Percentiles rank a stretch among this genome's conserved stretches.
phyloP scores from a whole-genome alignment of 2,888 invertebrate genomes.

The Nomada fucata region DNA sequence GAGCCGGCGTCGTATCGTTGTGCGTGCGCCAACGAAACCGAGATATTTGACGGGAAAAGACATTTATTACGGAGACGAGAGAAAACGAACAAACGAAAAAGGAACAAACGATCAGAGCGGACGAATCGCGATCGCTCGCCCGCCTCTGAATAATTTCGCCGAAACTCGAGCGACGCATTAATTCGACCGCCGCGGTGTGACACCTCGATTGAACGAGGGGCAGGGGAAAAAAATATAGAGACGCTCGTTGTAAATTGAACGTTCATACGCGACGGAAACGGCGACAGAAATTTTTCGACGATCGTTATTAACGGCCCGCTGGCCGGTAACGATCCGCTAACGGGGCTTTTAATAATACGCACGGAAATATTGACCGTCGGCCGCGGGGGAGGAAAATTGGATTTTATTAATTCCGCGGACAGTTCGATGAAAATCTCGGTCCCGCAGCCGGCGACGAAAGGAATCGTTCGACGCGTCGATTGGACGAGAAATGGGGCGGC shows the following conservation, averaged over 20 bases:
- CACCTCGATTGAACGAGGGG: slow-evolving; percentile 8
- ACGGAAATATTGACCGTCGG: not conserved
- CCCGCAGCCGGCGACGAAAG: not conserved
- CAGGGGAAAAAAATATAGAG: not conserved
- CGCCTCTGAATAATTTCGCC: no score
- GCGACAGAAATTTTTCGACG: not conserved
- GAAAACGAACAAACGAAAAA: no score
- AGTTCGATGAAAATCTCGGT: not conserved
- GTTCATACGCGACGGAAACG: slow-evolving; percentile 14
- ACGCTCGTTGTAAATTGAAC: slow-evolving; percentile 11
- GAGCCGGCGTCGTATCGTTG: not conserved
- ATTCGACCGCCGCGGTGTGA: slow-evolving; percentile 13
- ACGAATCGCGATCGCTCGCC: not conserved
- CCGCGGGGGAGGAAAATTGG: not conserved
- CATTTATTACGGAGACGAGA: not conserved
- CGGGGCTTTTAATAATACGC: slow-evolving; percentile 4
- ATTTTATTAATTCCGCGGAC: not conserved
- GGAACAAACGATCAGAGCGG: not conserved
- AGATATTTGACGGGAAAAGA: not conserved
- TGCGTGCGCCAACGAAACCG: not conserved
- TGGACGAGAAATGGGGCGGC: not conserved
- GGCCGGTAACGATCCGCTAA: not conserved
- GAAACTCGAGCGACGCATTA: not conserved
- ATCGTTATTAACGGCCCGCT: slow-evolving; percentile 19
- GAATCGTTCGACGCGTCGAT: not conserved